These are phyloP conservation scores for Icerya purchasi DNA, from an alignment of 2,888 invertebrate species.

Conservation along the genomic window DNA sequence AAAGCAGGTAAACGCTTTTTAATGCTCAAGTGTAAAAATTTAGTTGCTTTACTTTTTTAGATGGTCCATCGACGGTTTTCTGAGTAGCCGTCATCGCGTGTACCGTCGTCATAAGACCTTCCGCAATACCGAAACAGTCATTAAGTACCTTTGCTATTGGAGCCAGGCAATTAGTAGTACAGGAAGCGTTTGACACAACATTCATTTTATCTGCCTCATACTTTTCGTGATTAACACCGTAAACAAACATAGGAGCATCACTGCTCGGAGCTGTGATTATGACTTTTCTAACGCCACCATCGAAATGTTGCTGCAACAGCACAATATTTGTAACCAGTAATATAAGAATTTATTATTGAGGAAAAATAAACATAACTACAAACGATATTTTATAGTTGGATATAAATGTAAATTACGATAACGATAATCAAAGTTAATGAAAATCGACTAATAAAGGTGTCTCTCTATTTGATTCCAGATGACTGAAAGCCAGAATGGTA, in stretches of 20 bases:
- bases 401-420: too few species aligned
- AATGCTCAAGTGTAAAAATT: too few species aligned
- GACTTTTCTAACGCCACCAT: slow-evolving; percentile 84
- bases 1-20: not conserved
- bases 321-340: too few species aligned
- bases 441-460: too few species aligned
- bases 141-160: slow-evolving; percentile 92
- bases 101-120: slow-evolving; percentile 92
- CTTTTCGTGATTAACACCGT: slow-evolving; percentile 80
- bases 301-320: slow-evolving; percentile 44
- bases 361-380: too few species aligned
- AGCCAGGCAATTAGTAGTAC: slow-evolving; percentile 96
- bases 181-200: slow-evolving; percentile 86
- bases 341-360: too few species aligned
- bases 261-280: slow-evolving; percentile 95
- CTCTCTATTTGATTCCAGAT: too few species aligned
- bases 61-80: slow-evolving; percentile 91
- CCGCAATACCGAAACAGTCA: slow-evolving; percentile 84
- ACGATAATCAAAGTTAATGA: too few species aligned
- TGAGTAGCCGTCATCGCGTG: slow-evolving; percentile 95
- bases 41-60: slow-evolving; percentile 36
- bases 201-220: slow-evolving; percentile 50
- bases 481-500: too few species aligned
- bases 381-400: too few species aligned
- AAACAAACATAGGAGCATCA: slow-evolving; percentile 98